Evolutionary conservation across 37 sponge, comb jelly and placozoan genomes (phyloP).

Genomic region (Beroe ovata): DNA sequence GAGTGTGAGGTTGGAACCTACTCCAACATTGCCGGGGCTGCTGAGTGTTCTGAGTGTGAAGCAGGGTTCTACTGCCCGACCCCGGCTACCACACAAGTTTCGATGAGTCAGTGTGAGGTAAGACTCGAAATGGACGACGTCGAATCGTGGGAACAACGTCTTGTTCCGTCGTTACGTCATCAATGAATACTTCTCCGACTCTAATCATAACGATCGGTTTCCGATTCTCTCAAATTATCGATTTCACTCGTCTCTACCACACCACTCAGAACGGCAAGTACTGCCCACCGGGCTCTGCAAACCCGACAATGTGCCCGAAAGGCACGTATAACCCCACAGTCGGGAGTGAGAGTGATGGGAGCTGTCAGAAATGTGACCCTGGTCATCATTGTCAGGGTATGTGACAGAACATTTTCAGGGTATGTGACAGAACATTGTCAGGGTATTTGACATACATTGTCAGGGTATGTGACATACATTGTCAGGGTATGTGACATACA

Average conservation of each 20-base stretch:
- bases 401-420: no score
- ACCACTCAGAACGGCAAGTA: conserved; percentile 8
- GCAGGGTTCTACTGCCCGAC: conserved; percentile 61
- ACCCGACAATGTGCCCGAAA: background rate
- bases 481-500: no score
- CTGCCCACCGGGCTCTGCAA: background rate
- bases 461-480: no score
- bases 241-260: no score
- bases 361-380: background rate
- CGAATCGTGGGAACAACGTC: no score
- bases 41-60: conserved; percentile 38
- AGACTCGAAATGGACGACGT: no score
- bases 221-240: no score
- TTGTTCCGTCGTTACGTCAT: no score
- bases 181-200: no score
- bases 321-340: conserved; percentile 10
- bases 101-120: conserved; percentile 47
- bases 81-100: conserved; percentile 33
- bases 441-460: no score
- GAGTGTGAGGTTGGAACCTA: conserved; percentile 26
- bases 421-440: no score
- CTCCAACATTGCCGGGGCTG: conserved; percentile 7
- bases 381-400: conserved; percentile 15
- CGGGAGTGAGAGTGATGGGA: background rate
- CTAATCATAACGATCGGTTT: no score